phyloP scores from a whole-genome alignment of 2,797 vertebrate species.

The Pyrocephalus nanus region DNA sequence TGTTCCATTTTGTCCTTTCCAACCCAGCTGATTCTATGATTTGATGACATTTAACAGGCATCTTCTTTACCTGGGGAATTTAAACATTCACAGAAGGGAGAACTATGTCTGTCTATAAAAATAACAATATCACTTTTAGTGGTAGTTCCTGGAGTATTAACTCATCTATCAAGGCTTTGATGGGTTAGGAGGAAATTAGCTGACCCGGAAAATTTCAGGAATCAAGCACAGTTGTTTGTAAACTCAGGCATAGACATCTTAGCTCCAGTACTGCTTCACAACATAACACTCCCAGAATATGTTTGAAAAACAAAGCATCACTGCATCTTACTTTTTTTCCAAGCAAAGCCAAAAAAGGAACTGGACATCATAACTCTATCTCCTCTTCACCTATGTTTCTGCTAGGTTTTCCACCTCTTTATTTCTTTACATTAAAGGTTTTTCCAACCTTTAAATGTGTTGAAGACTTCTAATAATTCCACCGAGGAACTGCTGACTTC shows the following conservation, averaged over 20 bases:
- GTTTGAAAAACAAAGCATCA: background rate
- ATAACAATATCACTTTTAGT: background rate
- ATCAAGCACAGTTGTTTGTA: background rate
- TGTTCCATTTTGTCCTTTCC: background rate
- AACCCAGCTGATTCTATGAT: too few relatives aligned
- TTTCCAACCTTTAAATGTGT: background rate
- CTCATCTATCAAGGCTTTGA: background rate
- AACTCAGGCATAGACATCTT: background rate
- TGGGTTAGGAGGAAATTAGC: background rate
- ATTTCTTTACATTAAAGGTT: background rate
- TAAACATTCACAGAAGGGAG: background rate
- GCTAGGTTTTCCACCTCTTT: background rate
- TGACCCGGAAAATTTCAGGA: background rate
- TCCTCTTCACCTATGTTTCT: background rate
- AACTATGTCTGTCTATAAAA: background rate
- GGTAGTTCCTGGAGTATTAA: background rate
- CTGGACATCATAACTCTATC: background rate
- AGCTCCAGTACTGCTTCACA: background rate
- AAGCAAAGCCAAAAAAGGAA: background rate
- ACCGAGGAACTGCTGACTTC: background rate
- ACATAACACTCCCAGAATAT: fast-evolving
- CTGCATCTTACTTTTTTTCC: background rate
- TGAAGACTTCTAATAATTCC: background rate
- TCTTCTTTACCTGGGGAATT: background rate
- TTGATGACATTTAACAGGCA: background rate